These are phyloP conservation scores for Scylla paramamosain DNA, from an alignment of 1,140 invertebrate genomes.

Conservation along the genomic window DNA sequence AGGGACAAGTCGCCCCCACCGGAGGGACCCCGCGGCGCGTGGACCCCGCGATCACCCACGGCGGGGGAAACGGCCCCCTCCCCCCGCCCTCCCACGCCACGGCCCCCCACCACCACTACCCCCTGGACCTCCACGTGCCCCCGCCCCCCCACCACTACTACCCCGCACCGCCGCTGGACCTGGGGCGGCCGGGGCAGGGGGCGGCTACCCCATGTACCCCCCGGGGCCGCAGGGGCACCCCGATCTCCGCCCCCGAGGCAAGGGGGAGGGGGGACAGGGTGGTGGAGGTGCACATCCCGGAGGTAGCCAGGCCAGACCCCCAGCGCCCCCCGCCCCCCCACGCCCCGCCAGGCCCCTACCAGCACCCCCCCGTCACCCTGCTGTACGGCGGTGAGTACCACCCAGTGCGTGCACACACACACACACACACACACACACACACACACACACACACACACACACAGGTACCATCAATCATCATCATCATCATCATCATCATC, in stretches of 20 bases:
- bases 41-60: constrained; percentile 71
- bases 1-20: constrained; percentile 69
- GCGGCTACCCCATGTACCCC: constrained; percentile 46
- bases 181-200: constrained; percentile 13
- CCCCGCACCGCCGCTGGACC: constrained; percentile 31
- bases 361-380: constrained; percentile 59
- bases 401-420: neutral
- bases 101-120: constrained; percentile 57
- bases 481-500: too few relatives aligned
- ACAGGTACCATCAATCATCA: neutral
- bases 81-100: constrained; percentile 63
- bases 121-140: constrained; percentile 65
- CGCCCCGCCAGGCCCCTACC: constrained; percentile 39
- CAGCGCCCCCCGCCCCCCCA: constrained; percentile 50
- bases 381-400: constrained; percentile 54
- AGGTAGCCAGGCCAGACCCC: constrained; percentile 57
- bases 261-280: constrained; percentile 53
- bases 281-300: constrained; percentile 62
- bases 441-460: constrained; percentile 20
- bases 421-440: constrained; percentile 20
- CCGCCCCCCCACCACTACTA: constrained; percentile 68
- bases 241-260: constrained; percentile 31
- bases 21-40: constrained; percentile 48
- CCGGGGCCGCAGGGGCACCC: constrained; percentile 14
- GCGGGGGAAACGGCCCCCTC: constrained; percentile 72